Percentiles rank a stretch among this genome's conserved stretches.
These are phyloP conservation scores for Bryconaethiops microstoma DNA, from an alignment of 2,797 vertebrate species.

Conservation along the genomic window DNA sequence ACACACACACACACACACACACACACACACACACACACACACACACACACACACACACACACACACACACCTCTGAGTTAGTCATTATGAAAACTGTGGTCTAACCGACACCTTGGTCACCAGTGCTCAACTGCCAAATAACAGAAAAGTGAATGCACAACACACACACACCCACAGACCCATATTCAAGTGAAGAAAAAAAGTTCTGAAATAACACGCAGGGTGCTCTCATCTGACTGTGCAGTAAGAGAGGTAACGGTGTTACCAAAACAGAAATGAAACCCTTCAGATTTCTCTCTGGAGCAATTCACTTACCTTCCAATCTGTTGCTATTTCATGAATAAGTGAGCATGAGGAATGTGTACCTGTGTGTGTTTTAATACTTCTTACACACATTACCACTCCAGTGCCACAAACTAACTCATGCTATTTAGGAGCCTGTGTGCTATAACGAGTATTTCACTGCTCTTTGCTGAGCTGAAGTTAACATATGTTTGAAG, in stretches of 20 bases:
- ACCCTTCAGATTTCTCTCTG: neutral
- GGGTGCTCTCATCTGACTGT: neutral
- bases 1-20: too few species aligned
- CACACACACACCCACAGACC: neutral
- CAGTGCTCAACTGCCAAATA: conserved; percentile 23
- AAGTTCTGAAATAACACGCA: neutral
- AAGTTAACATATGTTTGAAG: conserved; percentile 35
- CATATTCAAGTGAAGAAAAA: neutral
- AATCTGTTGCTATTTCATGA: neutral
- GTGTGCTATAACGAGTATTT: conserved; percentile 15
- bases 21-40: too few species aligned
- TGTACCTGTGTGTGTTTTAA: neutral
- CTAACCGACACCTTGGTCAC: conserved; percentile 35
- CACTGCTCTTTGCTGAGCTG: conserved; percentile 29
- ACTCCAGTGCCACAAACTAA: neutral
- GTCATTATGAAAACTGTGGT: conserved; percentile 27
- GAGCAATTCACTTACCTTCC: neutral
- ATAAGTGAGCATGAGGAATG: neutral
- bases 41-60: too few species aligned
- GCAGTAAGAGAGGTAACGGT: too few species aligned
- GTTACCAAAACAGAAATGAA: neutral
- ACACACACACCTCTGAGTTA: too few species aligned
- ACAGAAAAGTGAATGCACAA: neutral
- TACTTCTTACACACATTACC: neutral
- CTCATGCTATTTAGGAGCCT: neutral